Evolutionary conservation across 2,888 invertebrate species (phyloP), one percentile per base, ranked within the genome.

Genomic region (Harpagoxenus sublaevis): DNA sequence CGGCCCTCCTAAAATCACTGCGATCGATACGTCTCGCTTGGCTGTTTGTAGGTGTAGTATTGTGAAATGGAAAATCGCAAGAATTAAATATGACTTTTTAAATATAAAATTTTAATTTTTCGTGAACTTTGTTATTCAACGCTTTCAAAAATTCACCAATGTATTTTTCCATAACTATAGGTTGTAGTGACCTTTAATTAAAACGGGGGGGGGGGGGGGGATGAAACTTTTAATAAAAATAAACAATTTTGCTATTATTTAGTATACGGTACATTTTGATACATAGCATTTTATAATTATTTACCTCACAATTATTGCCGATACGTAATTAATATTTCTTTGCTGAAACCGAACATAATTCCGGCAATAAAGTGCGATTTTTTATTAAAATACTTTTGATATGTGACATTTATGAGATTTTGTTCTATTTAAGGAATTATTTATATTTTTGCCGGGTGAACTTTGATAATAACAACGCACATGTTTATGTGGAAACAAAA

Each of bases 301-400:
- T 55, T 78, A 68, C 3, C 15, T 79, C 57, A 31, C 78, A 57
- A 15, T 57, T 77, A 55, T 79, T 78, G n/a, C n/a, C 35, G 23
- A 15, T 39, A 73, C n/a, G 9, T 23, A 60, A 74, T 57, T 35
- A 35, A 60, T n/a, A 53, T 15, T 55, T 9, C 5, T 74, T 31
- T 48, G 57, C 35, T 31, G 18, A 60, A 42, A 15, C 42, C 45
- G 10, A 45, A 79, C 35, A 57, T 23, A 71, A 28, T 42, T 42
- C 70, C 73, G 28, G n/a, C 28, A 42, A 78, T 53, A 28, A 68
- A 68, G 18, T 28, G 31, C 15, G 45, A 71, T 18, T 74, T 48
- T 45, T 71, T n/a, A 42, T 78, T 78, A 70, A n/a, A 55, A n/a
- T n/a, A 48, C 12, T 55, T 73, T 73, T 35, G 79, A 79, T 57